These are phyloP conservation scores for Helicoverpa zea DNA, from an alignment of 1,140 invertebrate genomes.

Conservation along the genomic window DNA sequence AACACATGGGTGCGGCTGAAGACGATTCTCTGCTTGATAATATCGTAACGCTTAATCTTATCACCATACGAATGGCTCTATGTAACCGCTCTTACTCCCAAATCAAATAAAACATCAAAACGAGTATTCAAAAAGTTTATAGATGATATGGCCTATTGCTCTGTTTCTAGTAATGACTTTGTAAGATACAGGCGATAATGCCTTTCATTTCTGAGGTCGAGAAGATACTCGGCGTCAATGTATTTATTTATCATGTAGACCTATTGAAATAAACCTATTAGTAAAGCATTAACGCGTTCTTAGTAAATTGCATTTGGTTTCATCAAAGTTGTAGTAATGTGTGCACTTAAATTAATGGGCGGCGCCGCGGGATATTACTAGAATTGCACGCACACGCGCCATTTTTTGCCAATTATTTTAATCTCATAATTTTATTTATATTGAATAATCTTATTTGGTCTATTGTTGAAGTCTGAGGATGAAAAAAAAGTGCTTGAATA, in stretches of 20 bases:
- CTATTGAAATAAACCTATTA: conserved; percentile 37
- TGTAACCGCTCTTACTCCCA: conserved; percentile 29
- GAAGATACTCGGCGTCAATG: background rate
- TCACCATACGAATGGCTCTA: conserved; percentile 41
- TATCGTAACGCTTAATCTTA: conserved; percentile 23
- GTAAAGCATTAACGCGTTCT: conserved; percentile 22
- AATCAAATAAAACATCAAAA: conserved; percentile 2
- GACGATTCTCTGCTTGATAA: conserved; percentile 7
- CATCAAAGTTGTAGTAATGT: conserved; percentile 12
- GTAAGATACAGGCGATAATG: background rate
- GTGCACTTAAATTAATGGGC: background rate
- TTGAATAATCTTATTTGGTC: too few relatives aligned
- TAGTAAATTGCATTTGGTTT: conserved; percentile 13
- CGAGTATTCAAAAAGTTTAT: conserved; percentile 32
- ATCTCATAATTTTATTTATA: too few relatives aligned
- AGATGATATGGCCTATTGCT: conserved; percentile 34
- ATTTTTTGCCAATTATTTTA: background rate
- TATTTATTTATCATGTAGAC: background rate
- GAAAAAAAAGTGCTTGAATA: too few relatives aligned
- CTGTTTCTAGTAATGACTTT: conserved; percentile 24
- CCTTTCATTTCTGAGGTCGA: conserved; percentile 27
- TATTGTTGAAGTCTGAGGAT: too few relatives aligned
- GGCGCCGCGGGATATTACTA: background rate
- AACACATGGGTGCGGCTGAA: conserved; percentile 20
- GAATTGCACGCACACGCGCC: background rate